These are phyloP conservation scores for Pachypeltis micranthus DNA, from an alignment of 1,140 invertebrate genomes.

Conservation along the genomic window DNA sequence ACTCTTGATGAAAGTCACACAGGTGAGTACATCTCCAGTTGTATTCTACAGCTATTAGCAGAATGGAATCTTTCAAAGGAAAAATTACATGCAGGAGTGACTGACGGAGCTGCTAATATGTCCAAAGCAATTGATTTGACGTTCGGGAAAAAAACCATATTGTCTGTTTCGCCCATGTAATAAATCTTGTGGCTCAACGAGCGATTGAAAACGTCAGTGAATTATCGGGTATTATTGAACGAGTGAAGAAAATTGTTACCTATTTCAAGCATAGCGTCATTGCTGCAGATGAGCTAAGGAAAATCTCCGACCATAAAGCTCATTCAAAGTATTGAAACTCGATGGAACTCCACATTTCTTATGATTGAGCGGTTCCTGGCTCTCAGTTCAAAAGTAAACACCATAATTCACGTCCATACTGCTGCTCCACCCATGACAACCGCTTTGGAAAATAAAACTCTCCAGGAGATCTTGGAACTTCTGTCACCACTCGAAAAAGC, in stretches of 20 bases:
- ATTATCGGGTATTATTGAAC: not conserved
- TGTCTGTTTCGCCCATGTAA: not conserved
- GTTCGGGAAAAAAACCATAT: not conserved
- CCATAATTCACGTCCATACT: not conserved
- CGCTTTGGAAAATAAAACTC: not conserved
- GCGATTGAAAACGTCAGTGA: not conserved
- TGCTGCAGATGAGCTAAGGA: not conserved
- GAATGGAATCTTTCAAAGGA: not conserved
- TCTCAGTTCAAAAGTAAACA: not conserved
- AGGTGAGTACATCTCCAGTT: not conserved
- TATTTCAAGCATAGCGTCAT: not conserved
- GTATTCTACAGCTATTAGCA: not conserved
- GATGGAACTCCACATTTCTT: not conserved
- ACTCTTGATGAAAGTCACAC: not conserved
- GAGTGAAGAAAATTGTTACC: not conserved
- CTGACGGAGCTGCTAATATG: constrained; percentile 5
- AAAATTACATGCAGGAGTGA: not conserved
- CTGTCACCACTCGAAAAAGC: not conserved
- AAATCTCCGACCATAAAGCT: not conserved
- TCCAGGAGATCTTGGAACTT: not conserved
- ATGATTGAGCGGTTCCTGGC: constrained; percentile 1
- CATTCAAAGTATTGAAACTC: not conserved
- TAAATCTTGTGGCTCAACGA: not conserved
- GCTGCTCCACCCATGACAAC: not conserved
- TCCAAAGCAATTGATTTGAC: not conserved